Evolutionary conservation across 2,797 vertebrate genomes (phyloP).

Genomic region (Aulostomus chinensis): DNA sequence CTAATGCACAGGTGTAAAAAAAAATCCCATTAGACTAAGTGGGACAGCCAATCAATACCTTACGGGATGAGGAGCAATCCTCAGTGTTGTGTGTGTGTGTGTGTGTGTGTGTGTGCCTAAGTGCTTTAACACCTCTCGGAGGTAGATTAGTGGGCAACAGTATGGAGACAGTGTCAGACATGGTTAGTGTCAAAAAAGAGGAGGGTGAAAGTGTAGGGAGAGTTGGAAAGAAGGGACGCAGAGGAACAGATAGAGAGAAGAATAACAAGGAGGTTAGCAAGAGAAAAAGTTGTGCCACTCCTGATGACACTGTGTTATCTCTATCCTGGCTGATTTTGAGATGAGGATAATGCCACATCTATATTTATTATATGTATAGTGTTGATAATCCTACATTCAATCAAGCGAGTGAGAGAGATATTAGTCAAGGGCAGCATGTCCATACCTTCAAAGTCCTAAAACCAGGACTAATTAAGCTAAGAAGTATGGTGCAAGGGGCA

Average conservation of each 20-base stretch:
- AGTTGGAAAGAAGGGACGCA: neutral
- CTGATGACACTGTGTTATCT: slow-evolving; percentile 26
- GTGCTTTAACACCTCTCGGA: slow-evolving; percentile 84
- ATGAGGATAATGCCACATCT: no score
- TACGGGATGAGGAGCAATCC: slow-evolving; percentile 79
- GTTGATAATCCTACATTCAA: no score
- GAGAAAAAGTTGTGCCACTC: slow-evolving; percentile 34
- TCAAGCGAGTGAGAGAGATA: no score
- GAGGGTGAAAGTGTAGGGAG: slow-evolving; percentile 20
- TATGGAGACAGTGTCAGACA: slow-evolving; percentile 84
- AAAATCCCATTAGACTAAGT: slow-evolving; percentile 78
- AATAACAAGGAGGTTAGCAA: neutral
- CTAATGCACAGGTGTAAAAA: slow-evolving; percentile 80
- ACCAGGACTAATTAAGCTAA: no score
- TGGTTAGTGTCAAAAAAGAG: slow-evolving; percentile 78
- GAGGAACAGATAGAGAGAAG: slow-evolving; percentile 25
- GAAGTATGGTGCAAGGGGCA: no score
- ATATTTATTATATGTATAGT: no score
- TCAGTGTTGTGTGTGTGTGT: slow-evolving; percentile 17
- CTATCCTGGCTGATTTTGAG: slow-evolving; percentile 23
- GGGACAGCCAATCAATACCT: slow-evolving; percentile 84
- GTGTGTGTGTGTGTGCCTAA: slow-evolving; percentile 42
- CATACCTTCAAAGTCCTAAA: no score
- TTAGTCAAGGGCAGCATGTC: no score
- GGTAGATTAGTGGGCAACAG: slow-evolving; percentile 87